Evolutionary conservation across 2,113 vertebrate species (phyloP), one percentile per base, ranked within the genome.

Genomic region (Varanus salvator): DNA sequence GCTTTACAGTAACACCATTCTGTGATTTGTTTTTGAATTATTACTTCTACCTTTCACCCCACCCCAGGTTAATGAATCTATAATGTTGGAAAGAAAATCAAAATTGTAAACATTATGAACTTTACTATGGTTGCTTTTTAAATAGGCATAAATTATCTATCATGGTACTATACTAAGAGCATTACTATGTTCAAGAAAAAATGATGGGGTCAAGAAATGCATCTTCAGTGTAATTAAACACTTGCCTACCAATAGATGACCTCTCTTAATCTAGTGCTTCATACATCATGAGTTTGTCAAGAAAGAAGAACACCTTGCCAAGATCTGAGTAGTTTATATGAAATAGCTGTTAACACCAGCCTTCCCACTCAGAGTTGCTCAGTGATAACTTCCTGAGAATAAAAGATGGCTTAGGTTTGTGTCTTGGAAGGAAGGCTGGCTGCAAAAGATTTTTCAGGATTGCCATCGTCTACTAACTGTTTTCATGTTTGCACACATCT

Each of bases 221-320:
- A 27, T 4, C 38, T 76, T 25, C 44, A 64, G 34, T 84, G 19
- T 84, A 89, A 76, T 84, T 84, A 77, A 89, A 84, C 88, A 84
- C 71, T 84, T 89, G 38, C 29, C 81, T 84, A 34, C 81, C 81
- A 84, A 50, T 77, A 84, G 23, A 27, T 77, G 72, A 72, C 81
- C 60, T 84, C 57, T 52, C 12, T 89, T 76, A 48, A 84, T 84
- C 80, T 27, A 66, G 76, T 44, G 80, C 29, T n/a, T 76, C 6
- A 25, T 50, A 29, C 44, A 74, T 80, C 23, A 88, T 82, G 52
- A 72, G 2, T 74, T 82, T 88, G 66, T 88, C 68, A 82, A 74
- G 8, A 31, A 25, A 74, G 23, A 66, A 75, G 27, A 75, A 66
- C 38, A 52, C 38, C 52, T 17, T 84, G 57, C 88, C 72, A 89